These are phyloP conservation scores for Bombyx mori DNA, from an alignment of 1,140 invertebrate genomes.

Conservation along the genomic window ASM3026992v2 NC_085110.1:10690501-10691000, in stretches of 20 bases:
- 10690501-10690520: too few species aligned
- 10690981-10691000: conserved; percentile 13
- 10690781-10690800: conserved; percentile 20
- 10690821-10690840: conserved; percentile 1
- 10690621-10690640: conserved; percentile 44
- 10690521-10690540: too few species aligned
- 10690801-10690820: conserved; percentile 1
- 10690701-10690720: conserved; percentile 22
- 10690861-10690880: too few species aligned
- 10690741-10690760: conserved; percentile 17
- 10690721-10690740: conserved; percentile 20
- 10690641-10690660: conserved; percentile 29
- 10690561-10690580: conserved; percentile 5
- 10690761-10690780: conserved; percentile 26
- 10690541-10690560: neutral
- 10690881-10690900: too few species aligned
- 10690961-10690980: neutral
- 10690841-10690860: neutral
- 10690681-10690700: conserved; percentile 21
- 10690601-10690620: conserved; percentile 25
- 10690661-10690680: conserved; percentile 16
- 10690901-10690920: too few species aligned
- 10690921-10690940: too few species aligned
- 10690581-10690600: conserved; percentile 29
- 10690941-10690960: too few species aligned